Evolutionary conservation across 2,113 vertebrate species (phyloP).

Genomic region (Amphilophus citrinellus): DNA sequence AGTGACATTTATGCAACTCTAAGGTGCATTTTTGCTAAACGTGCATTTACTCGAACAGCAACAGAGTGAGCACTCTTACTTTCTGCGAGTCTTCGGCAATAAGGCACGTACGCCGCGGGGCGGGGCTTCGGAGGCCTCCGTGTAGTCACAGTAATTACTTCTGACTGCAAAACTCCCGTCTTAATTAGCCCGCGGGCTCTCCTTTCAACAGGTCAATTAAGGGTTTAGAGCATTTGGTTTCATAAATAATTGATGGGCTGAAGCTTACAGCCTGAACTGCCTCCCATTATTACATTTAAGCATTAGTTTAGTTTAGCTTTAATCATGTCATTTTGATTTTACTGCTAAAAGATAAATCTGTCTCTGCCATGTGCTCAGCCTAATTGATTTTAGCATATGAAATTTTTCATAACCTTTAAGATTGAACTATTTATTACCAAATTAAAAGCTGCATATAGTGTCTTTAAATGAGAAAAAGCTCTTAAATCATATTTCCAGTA

Average conservation of each 20-base stretch:
- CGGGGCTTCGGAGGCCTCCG: slow-evolving; percentile 13
- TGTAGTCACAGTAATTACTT: slow-evolving; percentile 24
- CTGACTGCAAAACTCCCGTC: background rate
- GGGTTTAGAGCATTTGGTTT: slow-evolving; percentile 1
- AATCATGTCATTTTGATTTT: background rate
- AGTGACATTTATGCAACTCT: background rate
- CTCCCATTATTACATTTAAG: background rate
- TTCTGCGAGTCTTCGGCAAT: background rate
- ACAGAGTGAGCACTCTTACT: slow-evolving; percentile 23
- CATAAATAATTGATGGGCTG: slow-evolving; percentile 8
- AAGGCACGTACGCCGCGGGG: slow-evolving; percentile 5
- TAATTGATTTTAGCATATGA: background rate
- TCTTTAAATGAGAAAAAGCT: background rate
- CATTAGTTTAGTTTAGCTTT: background rate
- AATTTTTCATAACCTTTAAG: background rate
- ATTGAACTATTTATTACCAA: background rate
- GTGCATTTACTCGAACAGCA: background rate
- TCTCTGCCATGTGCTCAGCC: background rate
- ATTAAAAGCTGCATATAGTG: background rate
- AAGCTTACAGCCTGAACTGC: background rate
- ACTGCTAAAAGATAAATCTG: background rate
- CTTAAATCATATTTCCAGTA: background rate
- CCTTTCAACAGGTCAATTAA: slow-evolving; percentile 4
- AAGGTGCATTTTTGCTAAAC: background rate
- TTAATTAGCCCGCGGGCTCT: slow-evolving; percentile 21